Evolutionary conservation across 2,113 vertebrate species (phyloP).

Genomic region (Tachysurus fulvidraco): DNA sequence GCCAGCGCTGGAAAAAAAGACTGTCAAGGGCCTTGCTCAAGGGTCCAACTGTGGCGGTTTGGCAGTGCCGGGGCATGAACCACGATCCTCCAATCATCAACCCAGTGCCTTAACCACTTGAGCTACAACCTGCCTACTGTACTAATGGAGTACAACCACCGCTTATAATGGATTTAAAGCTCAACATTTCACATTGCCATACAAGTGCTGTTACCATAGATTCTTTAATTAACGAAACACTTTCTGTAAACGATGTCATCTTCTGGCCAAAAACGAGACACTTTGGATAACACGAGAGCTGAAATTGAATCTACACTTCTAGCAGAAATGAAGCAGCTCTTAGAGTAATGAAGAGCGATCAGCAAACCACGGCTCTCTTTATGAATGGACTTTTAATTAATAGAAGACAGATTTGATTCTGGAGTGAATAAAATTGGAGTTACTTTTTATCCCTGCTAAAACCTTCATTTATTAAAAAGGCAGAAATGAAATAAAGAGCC

Average conservation of each 20-base stretch:
- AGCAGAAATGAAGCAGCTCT: slow-evolving; percentile 12
- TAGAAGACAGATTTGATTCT: not conserved
- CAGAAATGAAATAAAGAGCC: slow-evolving; percentile 1
- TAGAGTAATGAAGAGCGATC: slow-evolving; percentile 19
- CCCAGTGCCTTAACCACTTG: too few species aligned
- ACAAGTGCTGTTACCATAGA: not conserved
- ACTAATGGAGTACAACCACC: too few species aligned
- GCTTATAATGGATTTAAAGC: not conserved
- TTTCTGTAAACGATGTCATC: not conserved
- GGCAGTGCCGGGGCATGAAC: too few species aligned
- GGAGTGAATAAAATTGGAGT: not conserved
- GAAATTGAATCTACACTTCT: not conserved
- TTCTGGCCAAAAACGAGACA: not conserved
- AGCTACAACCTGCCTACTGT: too few species aligned
- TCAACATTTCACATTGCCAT: not conserved
- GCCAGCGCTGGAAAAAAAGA: too few species aligned
- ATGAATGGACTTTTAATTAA: slow-evolving; percentile 17
- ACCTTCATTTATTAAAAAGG: not conserved
- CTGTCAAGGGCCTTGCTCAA: too few species aligned
- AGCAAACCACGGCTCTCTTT: not conserved
- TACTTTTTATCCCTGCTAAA: not conserved
- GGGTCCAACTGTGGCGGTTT: too few species aligned
- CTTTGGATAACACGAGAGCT: not conserved
- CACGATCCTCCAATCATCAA: too few species aligned
- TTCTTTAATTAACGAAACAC: not conserved